phyloP scores from a whole-genome alignment of 2,113 vertebrate species.

The Semnornis frantzii region DNA sequence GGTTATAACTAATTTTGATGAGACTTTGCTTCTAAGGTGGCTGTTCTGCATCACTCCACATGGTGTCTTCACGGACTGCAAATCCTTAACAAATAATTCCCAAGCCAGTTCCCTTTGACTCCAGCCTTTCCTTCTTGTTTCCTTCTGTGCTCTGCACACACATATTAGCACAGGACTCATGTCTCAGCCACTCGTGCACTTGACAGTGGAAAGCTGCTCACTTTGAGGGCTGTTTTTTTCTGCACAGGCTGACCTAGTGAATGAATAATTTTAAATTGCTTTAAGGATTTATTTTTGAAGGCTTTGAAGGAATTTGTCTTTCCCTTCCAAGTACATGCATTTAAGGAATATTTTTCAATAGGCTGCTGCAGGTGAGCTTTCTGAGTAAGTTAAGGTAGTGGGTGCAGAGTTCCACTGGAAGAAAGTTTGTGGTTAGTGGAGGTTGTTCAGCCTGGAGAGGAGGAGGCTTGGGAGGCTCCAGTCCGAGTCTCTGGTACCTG shows the following conservation, averaged over 20 bases:
- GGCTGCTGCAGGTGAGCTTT: neutral
- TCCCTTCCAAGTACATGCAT: neutral
- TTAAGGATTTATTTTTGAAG: neutral
- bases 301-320: constrained; percentile 2
- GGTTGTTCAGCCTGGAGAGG: neutral
- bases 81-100: neutral
- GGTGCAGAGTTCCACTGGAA: neutral
- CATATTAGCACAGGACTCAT: neutral
- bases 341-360: neutral
- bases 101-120: neutral
- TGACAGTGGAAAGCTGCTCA: constrained; percentile 48
- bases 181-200: neutral
- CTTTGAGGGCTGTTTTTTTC: constrained; percentile 12
- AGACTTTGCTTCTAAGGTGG: neutral
- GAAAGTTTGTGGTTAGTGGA: neutral
- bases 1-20: neutral
- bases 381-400: neutral
- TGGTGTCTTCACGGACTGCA: constrained; percentile 41
- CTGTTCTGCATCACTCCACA: constrained; percentile 39
- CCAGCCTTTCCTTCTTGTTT: neutral
- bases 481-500: neutral
- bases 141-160: neutral
- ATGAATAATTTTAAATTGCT: constrained; percentile 45
- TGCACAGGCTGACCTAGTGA: constrained; percentile 38
- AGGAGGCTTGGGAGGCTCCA: neutral